Evolutionary conservation across 2,113 vertebrate genomes (phyloP).

Genomic region (Amblyornis subalaris): DNA sequence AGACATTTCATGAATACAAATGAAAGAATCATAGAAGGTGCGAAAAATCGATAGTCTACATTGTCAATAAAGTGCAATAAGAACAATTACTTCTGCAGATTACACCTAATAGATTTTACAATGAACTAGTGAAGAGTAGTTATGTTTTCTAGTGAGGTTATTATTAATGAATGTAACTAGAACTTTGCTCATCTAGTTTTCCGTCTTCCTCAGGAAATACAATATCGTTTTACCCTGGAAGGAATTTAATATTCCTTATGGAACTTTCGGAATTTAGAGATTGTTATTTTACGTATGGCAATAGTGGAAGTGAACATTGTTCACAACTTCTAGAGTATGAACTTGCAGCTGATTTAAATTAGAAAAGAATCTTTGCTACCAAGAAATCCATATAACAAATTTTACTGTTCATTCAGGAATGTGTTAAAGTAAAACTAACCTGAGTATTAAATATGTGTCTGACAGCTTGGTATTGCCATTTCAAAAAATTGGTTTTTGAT

Average conservation of each 20-base stretch:
- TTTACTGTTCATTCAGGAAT: background rate
- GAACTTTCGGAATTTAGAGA: slow-evolving; percentile 3
- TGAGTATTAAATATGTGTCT: background rate
- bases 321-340: background rate
- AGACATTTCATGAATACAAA: slow-evolving; percentile 98
- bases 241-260: background rate
- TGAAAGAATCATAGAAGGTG: slow-evolving; percentile 93
- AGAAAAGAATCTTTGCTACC: background rate
- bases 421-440: background rate
- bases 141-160: slow-evolving; percentile 67
- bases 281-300: background rate
- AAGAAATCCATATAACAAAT: background rate
- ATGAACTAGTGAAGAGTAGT: slow-evolving; percentile 74
- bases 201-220: background rate
- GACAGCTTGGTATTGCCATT: background rate
- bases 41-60: slow-evolving; percentile 83
- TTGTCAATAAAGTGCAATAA: slow-evolving; percentile 81
- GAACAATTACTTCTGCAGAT: slow-evolving; percentile 79
- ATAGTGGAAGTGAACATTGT: background rate
- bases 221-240: background rate
- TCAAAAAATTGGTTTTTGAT: background rate
- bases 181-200: slow-evolving; percentile 64
- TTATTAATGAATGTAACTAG: slow-evolving; percentile 61
- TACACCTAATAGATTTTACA: slow-evolving; percentile 78
- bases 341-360: background rate